A percentile compares a stretch with the other conserved stretches of the same genome.
Evolutionary conservation across 2,113 vertebrate species (phyloP).

Genomic region (Perca flavescens): DNA sequence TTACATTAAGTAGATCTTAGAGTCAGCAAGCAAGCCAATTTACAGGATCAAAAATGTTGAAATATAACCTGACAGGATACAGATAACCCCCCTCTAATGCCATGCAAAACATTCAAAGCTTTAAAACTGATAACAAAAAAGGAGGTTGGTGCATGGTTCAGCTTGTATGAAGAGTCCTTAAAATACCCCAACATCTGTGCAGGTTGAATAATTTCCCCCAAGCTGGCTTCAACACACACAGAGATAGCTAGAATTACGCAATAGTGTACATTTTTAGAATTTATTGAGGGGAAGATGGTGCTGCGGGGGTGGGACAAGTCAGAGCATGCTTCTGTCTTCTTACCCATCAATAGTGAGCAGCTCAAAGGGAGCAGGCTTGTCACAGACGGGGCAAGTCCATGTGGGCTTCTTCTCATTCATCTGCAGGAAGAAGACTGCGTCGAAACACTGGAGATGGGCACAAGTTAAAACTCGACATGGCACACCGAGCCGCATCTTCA

Average conservation of each 20-base stretch:
- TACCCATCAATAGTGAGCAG: slow-evolving; percentile 98
- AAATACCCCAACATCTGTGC: neutral
- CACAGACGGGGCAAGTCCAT: slow-evolving; percentile 98
- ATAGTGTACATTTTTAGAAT: neutral
- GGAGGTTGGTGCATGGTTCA: neutral
- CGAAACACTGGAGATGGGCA: slow-evolving; percentile 98
- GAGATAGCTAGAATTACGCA: neutral
- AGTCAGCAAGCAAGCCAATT: neutral
- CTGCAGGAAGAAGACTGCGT: slow-evolving; percentile 98
- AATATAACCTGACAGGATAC: neutral
- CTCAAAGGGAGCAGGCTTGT: slow-evolving; percentile 96
- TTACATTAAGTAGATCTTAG: neutral
- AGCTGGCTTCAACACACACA: neutral
- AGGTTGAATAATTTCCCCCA: neutral
- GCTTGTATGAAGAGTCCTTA: slow-evolving; percentile 17
- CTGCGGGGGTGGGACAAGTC: neutral
- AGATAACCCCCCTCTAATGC: neutral
- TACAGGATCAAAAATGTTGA: neutral
- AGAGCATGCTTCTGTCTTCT: slow-evolving; percentile 46
- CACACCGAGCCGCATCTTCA: slow-evolving; percentile 97
- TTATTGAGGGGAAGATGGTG: slow-evolving; percentile 8
- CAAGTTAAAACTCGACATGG: slow-evolving; percentile 96
- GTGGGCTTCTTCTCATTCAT: slow-evolving; percentile 99
- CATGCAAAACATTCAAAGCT: neutral
- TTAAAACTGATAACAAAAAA: neutral